Evolutionary conservation across 2,113 vertebrate species (phyloP), one percentile per base, ranked within the genome.

Genomic region (Pangasianodon gigas): DNA sequence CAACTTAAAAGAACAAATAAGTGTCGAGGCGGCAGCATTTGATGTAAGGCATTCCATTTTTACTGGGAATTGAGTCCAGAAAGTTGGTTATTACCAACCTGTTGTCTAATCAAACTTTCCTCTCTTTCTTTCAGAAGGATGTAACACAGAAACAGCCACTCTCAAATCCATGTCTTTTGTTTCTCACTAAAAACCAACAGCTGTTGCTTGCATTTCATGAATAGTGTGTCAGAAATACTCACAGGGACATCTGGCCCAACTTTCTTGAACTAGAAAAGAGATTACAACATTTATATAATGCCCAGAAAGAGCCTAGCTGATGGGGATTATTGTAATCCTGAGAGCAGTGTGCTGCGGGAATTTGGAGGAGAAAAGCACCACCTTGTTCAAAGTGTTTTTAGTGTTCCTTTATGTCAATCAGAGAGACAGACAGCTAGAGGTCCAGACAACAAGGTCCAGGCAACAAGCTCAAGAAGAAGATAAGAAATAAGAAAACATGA

Each of bases 241-340:
- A 84, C 71, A 77, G 51, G 51, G 84, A 52, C 77, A 88, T 77
- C 85, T 69, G 58, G 54, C 54, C 51, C 51, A 88, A 58, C 54
- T 84, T 88, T 85, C 65, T 52, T 85, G 84, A 90, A 91, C 84
- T 86, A 89, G n/a, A 75, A 74, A 51, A 88, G 83, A 48, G 75
- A 90, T 90, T 91, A 82, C 52, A 41, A 83, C 44, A 88, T 91
- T 91, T 89, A 85, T 88, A 87, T 92, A 88, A 84, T 46, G 60
- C 46, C 9, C 86, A 18, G 21, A 77, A 75, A 62, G 46, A 85
- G 65, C 51, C 41, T 46, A 46, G 77, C 56, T 67, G n/a, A 62
- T 79, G n/a, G 48, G 37, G 87, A 87, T 89, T 90, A 85, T 21
- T 16, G 9, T 37, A 75, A 60, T 74, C 52, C 74, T 71, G 86